A percentile compares a stretch with the other conserved stretches of the same genome.
Evolutionary conservation across 2,797 vertebrate genomes (phyloP).

Genomic region (Aulostomus chinensis): DNA sequence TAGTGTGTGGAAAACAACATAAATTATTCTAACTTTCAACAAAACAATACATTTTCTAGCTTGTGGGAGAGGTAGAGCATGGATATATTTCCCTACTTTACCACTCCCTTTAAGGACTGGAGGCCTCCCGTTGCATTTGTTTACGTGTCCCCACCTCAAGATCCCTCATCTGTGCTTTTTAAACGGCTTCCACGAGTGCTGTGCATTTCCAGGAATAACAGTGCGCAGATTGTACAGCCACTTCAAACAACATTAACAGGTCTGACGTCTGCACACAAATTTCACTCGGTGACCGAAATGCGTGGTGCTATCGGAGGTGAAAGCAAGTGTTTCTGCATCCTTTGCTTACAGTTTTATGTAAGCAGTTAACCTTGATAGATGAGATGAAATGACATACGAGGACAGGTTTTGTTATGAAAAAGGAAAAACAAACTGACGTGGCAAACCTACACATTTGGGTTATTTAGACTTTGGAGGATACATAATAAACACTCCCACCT

Average conservation of each 20-base stretch:
- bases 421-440: background rate
- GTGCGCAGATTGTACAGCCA: slow-evolving; percentile 34
- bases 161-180: slow-evolving; percentile 58
- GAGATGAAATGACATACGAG: background rate
- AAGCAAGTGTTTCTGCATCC: slow-evolving; percentile 33
- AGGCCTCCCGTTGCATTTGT: slow-evolving; percentile 39
- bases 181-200: slow-evolving; percentile 51
- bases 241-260: slow-evolving; percentile 47
- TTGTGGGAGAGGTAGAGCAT: slow-evolving; percentile 12
- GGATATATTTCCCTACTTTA: slow-evolving; percentile 41
- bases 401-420: background rate
- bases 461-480: background rate
- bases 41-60: slow-evolving; percentile 52
- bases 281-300: slow-evolving; percentile 19
- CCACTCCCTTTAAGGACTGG: slow-evolving; percentile 46
- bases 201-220: slow-evolving; percentile 63
- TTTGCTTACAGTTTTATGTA: slow-evolving; percentile 5
- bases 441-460: background rate
- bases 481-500: no score
- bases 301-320: slow-evolving; percentile 25
- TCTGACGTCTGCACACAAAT: slow-evolving; percentile 48
- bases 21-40: slow-evolving; percentile 60
- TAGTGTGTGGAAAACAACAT: slow-evolving; percentile 57
- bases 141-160: slow-evolving; percentile 50
- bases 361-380: background rate